These are phyloP conservation scores for Athripsodes cinereus DNA, from an alignment of 2,888 invertebrate species.

Conservation along the genomic window DNA sequence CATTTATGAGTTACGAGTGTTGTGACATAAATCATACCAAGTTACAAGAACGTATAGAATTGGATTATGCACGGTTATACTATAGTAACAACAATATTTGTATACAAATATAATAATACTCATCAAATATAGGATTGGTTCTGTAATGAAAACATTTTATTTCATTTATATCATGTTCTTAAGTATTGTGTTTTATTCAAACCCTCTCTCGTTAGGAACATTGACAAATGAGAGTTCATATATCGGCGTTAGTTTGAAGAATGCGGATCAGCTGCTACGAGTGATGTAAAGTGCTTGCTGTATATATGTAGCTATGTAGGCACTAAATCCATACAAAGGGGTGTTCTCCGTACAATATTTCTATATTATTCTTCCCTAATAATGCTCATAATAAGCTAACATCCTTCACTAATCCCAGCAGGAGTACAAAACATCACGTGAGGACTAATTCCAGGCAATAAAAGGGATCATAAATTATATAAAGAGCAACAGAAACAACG, in stretches of 20 bases:
- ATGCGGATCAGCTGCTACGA: not conserved
- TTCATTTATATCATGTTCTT: too few species aligned
- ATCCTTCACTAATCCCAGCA: constrained; percentile 21
- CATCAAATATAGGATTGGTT: too few species aligned
- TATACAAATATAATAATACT: too few species aligned
- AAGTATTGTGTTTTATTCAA: too few species aligned
- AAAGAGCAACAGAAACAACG: constrained; percentile 13
- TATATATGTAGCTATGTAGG: not conserved
- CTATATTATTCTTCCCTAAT: not conserved
- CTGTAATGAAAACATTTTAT: too few species aligned
- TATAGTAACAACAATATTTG: too few species aligned
- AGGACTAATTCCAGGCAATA: constrained; percentile 24
- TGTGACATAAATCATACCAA: too few species aligned
- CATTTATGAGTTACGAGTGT: too few species aligned
- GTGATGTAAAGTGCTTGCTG: too few species aligned
- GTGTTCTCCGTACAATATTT: not conserved
- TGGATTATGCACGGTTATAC: too few species aligned
- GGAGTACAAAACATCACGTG: constrained; percentile 24
- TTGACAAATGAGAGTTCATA: constrained; percentile 3
- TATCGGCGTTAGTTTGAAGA: not conserved
- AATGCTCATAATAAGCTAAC: not conserved
- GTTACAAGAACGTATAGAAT: too few species aligned
- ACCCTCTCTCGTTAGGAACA: not conserved
- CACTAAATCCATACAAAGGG: not conserved
- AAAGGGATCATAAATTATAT: constrained; percentile 23